A percentile compares a stretch with the other conserved stretches of the same genome.
phyloP scores from a whole-genome alignment of 2,888 invertebrate species.

The Podabrus alpinus region DNA sequence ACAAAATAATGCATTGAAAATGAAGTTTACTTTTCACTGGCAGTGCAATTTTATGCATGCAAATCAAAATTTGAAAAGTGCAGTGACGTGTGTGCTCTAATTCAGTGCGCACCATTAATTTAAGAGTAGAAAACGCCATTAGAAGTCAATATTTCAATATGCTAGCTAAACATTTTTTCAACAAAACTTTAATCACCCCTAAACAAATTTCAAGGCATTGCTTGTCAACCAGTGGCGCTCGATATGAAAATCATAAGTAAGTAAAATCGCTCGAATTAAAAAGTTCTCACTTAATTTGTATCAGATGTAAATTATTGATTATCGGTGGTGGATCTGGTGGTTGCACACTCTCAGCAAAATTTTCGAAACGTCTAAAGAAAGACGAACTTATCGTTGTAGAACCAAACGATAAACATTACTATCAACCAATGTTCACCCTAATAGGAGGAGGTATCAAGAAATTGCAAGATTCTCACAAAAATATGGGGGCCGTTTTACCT shows the following conservation, averaged over 20 bases:
- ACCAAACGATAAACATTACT: slow-evolving; percentile 84
- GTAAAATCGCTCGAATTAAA: not conserved
- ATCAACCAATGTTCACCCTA: slow-evolving; percentile 94
- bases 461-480: slow-evolving; percentile 65
- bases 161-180: not conserved
- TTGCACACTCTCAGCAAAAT: slow-evolving; percentile 85
- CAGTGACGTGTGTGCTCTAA: too few species aligned
- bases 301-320: slow-evolving; percentile 79
- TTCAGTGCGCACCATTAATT: too few species aligned
- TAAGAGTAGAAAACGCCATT: too few species aligned
- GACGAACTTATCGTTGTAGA: slow-evolving; percentile 83
- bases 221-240: slow-evolving; percentile 22
- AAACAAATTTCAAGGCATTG: not conserved
- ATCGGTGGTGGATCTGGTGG: slow-evolving; percentile 96
- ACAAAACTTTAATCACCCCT: not conserved
- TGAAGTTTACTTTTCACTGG: too few species aligned
- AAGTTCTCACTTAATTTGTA: not conserved
- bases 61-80: too few species aligned
- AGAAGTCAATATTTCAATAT: not conserved
- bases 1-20: too few species aligned
- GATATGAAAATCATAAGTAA: slow-evolving; percentile 24
- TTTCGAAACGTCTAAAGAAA: slow-evolving; percentile 55
- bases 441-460: slow-evolving; percentile 87
- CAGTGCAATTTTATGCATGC: too few species aligned
- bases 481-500: slow-evolving; percentile 75